Evolutionary conservation across 2,113 vertebrate species (phyloP).

Genomic region (Eulemur rufifrons): DNA sequence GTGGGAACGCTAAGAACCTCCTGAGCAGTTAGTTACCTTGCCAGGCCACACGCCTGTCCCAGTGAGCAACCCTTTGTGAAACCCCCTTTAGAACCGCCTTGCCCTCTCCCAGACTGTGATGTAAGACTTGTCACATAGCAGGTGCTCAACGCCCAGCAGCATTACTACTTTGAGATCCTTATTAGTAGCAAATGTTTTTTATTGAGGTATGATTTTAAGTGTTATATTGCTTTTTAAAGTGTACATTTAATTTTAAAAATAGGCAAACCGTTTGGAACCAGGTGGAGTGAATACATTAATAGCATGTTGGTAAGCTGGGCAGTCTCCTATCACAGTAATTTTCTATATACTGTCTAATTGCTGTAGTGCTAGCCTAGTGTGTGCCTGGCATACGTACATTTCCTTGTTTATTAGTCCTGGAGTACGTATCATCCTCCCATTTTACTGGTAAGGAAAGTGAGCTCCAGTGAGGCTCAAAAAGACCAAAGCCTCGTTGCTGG

Average conservation of each 20-base stretch:
- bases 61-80: not conserved
- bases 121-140: not conserved
- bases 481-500: not conserved
- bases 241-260: constrained; percentile 17
- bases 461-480: not conserved
- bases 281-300: not conserved
- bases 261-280: not conserved
- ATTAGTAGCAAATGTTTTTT: not conserved
- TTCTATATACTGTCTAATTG: not conserved
- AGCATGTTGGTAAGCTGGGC: not conserved
- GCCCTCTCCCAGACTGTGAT: not conserved
- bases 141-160: not conserved
- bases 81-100: not conserved
- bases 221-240: not conserved
- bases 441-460: not conserved
- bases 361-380: not conserved
- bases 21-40: not conserved
- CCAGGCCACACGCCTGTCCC: not conserved
- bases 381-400: not conserved
- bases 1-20: accelerated
- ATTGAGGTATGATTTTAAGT: not conserved
- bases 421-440: not conserved
- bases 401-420: not conserved
- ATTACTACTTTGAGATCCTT: not conserved
- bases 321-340: not conserved